These are phyloP conservation scores for Poliocrania exsul DNA, from an alignment of 2,797 vertebrate genomes.

Conservation along the genomic window DNA sequence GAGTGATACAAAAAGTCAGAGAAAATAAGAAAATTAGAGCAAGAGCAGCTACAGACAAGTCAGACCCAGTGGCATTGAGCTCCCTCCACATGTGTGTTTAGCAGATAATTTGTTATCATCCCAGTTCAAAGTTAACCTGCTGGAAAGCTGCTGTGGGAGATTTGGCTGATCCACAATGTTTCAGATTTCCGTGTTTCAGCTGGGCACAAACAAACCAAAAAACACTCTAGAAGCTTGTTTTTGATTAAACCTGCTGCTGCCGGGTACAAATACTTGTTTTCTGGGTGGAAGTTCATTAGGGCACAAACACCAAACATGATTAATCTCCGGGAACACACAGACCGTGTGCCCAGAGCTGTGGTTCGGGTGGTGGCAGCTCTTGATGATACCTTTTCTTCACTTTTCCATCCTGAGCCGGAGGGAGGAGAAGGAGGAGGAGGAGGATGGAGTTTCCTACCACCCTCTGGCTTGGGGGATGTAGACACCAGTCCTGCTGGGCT, in stretches of 20 bases:
- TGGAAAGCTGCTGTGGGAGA: constrained; percentile 44
- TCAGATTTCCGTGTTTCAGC: constrained; percentile 40
- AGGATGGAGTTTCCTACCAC: not conserved
- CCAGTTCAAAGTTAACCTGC: constrained; percentile 68
- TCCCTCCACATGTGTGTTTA: constrained; percentile 37
- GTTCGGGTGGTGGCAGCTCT: not conserved
- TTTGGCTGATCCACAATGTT: constrained; percentile 23
- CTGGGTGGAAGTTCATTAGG: constrained; percentile 70
- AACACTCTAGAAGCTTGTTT: constrained; percentile 55
- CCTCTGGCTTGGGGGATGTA: not conserved
- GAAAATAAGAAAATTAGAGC: not conserved
- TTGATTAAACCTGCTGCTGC: constrained; percentile 40
- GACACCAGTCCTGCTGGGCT: accelerated
- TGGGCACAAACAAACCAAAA: not conserved
- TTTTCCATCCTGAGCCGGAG: not conserved
- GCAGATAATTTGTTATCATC: constrained; percentile 48
- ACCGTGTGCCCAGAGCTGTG: not conserved
- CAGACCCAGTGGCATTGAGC: not conserved
- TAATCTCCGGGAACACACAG: not conserved
- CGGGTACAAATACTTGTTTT: constrained; percentile 44
- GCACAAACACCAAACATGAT: constrained; percentile 18
- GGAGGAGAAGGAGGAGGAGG: not conserved
- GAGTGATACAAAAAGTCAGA: not conserved
- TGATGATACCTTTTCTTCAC: accelerated
- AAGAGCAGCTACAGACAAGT: not conserved